Percentiles rank a stretch among this genome's conserved stretches.
Conservation (phyloP, 2,113 vertebrate genomes). For the Merops nubicus region DNA sequence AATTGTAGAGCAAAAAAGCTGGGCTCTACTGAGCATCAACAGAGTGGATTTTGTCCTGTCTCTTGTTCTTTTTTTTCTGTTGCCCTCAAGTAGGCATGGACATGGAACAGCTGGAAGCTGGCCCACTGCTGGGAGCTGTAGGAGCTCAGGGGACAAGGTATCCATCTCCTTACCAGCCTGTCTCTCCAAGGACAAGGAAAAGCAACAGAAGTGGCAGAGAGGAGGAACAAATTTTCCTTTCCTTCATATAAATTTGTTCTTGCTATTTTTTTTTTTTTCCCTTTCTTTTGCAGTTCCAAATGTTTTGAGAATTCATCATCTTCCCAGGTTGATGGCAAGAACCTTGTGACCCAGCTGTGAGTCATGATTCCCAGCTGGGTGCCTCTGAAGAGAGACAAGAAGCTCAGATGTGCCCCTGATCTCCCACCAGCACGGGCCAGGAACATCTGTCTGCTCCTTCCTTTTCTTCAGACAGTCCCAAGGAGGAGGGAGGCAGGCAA, state of each 20-base stretch:
- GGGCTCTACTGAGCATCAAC: background rate
- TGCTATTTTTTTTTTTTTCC: background rate
- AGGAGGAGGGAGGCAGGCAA: constrained; percentile 24
- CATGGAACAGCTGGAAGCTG: background rate
- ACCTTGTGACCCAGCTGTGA: background rate
- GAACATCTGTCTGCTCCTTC: constrained; percentile 49
- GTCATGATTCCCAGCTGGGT: constrained; percentile 22
- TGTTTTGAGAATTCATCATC: background rate
- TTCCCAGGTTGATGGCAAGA: constrained; percentile 8
- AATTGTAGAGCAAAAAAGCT: background rate
- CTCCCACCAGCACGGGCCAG: background rate
- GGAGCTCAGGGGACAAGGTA: background rate
- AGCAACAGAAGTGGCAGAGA: background rate
- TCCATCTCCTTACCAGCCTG: background rate
- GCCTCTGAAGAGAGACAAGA: background rate
- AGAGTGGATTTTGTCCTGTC: background rate
- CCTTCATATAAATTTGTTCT: background rate
- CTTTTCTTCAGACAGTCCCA: background rate
- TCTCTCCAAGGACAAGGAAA: background rate
- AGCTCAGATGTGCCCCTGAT: background rate
- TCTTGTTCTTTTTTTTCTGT: background rate
- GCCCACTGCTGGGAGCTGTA: background rate
- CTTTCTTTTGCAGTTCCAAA: background rate
- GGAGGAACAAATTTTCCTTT: background rate
- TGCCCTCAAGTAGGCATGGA: background rate